A percentile compares a stretch with the other conserved stretches of the same genome.
These are phyloP conservation scores for Ophthalmolycus amberensis DNA, from an alignment of 2,113 vertebrate species.

Conservation along the genomic window DNA sequence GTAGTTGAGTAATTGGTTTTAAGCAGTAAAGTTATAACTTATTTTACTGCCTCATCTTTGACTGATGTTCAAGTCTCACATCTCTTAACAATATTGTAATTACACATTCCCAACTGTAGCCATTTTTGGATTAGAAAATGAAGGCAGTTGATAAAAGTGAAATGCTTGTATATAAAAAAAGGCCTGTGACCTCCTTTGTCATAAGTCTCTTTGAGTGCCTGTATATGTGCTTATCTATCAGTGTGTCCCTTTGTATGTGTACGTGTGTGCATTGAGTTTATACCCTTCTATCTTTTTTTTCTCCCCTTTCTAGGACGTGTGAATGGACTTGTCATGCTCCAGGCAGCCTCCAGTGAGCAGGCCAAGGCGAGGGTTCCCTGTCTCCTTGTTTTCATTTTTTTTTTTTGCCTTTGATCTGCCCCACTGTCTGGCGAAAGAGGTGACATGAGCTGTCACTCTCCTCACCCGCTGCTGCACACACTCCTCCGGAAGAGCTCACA, in stretches of 20 bases:
- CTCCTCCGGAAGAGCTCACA: conserved; percentile 32
- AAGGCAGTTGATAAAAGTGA: conserved; percentile 22
- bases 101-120: background rate
- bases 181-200: conserved; percentile 3
- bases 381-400: background rate
- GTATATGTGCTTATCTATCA: background rate
- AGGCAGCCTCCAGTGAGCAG: conserved; percentile 32
- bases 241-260: background rate
- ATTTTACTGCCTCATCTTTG: background rate
- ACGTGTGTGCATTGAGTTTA: background rate
- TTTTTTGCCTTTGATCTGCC: conserved; percentile 40
- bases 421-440: conserved; percentile 18
- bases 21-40: too few species aligned
- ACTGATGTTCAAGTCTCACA: background rate
- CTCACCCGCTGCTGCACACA: conserved; percentile 19
- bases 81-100: background rate
- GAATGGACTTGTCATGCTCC: conserved; percentile 76
- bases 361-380: conserved; percentile 6
- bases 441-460: conserved; percentile 53
- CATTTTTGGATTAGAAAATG: conserved; percentile 5
- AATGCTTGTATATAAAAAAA: conserved; percentile 16
- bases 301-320: conserved; percentile 29
- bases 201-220: conserved; percentile 5
- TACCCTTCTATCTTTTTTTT: background rate
- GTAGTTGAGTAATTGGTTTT: background rate